Evolutionary conservation across 1,140 invertebrate genomes (phyloP), one percentile per base, ranked within the genome.

Genomic region (Adoxophyes honmai): DNA sequence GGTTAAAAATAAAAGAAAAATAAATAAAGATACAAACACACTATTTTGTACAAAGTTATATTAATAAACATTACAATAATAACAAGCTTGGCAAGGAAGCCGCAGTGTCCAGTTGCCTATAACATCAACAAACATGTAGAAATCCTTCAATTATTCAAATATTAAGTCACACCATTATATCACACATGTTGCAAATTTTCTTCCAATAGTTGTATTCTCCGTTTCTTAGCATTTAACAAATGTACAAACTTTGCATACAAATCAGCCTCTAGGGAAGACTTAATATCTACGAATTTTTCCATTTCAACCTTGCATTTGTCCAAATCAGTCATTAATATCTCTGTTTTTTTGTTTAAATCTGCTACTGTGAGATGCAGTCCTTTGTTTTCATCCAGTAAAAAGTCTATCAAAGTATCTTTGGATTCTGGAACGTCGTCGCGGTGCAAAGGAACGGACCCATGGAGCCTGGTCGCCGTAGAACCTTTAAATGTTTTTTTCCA

Each of bases 141-240:
- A n/a, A n/a, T n/a, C n/a, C n/a, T n/a, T n/a, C n/a, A n/a, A n/a
- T n/a, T n/a, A n/a, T n/a, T n/a, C n/a, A n/a, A n/a, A n/a, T n/a
- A n/a, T n/a, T n/a, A n/a, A n/a, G 21, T 28, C 21, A n/a, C 21
- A 28, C 6, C 21, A 28, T 6, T 28, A n/a, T 28, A 28, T 28
- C 21, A 28, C 21, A 28, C 6, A 3, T 28, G 21, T 28, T 73
- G 63, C 14, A 78, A 52, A 48, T 64, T 60, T 34, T 74, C 65
- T 68, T 86, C 70, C 18, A 86, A 55, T 13, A 78, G 34, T 6
- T 73, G 60, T 55, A 85, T 87, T 60, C 77, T 73, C 55, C 60
- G 70, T 57, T 86, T 87, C 52, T 87, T 87, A 16, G 68, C 55
- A 66, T 87, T 86, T 57, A 87, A 58, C 28, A 87, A 34, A 56